Evolutionary conservation across 1,140 invertebrate species (phyloP).

Genomic region (Drosophila nannoptera): DNA sequence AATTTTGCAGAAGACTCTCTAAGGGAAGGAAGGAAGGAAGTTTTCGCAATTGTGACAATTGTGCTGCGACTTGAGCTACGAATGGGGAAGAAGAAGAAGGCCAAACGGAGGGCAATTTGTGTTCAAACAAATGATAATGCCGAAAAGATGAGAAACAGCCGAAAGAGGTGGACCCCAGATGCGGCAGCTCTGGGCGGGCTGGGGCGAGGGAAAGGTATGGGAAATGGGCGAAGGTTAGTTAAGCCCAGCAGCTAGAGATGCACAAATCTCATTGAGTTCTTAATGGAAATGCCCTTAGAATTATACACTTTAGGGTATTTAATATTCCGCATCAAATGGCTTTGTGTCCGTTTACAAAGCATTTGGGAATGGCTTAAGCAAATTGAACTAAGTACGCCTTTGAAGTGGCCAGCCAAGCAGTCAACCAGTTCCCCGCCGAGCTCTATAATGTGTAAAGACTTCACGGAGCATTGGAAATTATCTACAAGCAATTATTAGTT

Average conservation of each 20-base stretch:
- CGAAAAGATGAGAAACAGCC: constrained; percentile 38
- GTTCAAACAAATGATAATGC: constrained; percentile 46
- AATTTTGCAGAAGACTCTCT: constrained; percentile 46
- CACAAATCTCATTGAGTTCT: not conserved
- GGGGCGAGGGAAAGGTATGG: not conserved
- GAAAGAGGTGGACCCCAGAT: not conserved
- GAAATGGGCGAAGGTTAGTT: not conserved
- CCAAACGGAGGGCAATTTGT: constrained; percentile 47
- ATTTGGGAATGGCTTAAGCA: constrained; percentile 17
- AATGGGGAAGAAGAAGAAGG: constrained; percentile 35
- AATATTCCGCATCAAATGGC: constrained; percentile 23
- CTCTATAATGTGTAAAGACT: constrained; percentile 30
- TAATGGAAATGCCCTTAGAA: not conserved
- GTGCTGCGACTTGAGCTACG: constrained; percentile 9
- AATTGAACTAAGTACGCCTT: constrained; percentile 41
- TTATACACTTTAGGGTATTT: constrained; percentile 3
- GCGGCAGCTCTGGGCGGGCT: no score
- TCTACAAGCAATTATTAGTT: constrained; percentile 66
- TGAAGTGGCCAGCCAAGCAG: constrained; percentile 4
- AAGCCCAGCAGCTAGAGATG: no score
- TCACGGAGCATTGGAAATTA: constrained; percentile 44
- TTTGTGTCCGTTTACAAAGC: constrained; percentile 21
- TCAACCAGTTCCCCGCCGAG: constrained; percentile 16
- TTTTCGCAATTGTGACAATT: constrained; percentile 16
- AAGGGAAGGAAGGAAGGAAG: not conserved